Evolutionary conservation across 2,888 invertebrate species (phyloP).

Genomic region (Sylvicola cinctus): DNA sequence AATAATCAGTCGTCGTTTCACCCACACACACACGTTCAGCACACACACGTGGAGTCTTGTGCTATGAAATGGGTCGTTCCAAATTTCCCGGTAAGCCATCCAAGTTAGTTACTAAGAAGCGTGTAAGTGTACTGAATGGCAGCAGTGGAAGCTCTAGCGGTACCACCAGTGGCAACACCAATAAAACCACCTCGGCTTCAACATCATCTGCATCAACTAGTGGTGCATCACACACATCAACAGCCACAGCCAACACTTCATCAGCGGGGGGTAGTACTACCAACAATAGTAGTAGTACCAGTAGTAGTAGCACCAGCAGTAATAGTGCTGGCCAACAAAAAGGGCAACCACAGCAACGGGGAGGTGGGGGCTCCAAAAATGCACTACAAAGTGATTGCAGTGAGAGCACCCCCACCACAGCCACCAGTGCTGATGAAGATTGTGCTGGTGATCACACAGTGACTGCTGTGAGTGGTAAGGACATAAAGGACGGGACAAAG

Average conservation of each 20-base stretch:
- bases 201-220: slow-evolving; percentile 7
- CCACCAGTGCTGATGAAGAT: too few relatives aligned
- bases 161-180: slow-evolving; percentile 26
- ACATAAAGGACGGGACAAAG: too few relatives aligned
- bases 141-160: slow-evolving; percentile 24
- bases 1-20: too few relatives aligned
- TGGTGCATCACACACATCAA: slow-evolving; percentile 5
- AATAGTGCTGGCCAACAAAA: not conserved
- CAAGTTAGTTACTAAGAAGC: slow-evolving; percentile 68
- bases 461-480: too few relatives aligned
- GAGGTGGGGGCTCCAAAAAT: too few relatives aligned
- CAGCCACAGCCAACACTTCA: not conserved
- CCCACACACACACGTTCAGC: too few relatives aligned
- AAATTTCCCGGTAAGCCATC: slow-evolving; percentile 71
- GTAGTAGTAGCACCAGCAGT: not conserved
- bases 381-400: too few relatives aligned
- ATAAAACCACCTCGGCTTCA: slow-evolving; percentile 9
- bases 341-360: too few relatives aligned
- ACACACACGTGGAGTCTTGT: too few relatives aligned
- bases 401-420: too few relatives aligned
- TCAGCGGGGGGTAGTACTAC: not conserved
- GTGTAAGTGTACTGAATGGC: slow-evolving; percentile 57
- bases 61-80: slow-evolving; percentile 26
- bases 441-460: too few relatives aligned
- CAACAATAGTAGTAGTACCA: not conserved